These are phyloP conservation scores for Kryptolebias marmoratus DNA, from an alignment of 2,113 vertebrate species.

Conservation along the genomic window DNA sequence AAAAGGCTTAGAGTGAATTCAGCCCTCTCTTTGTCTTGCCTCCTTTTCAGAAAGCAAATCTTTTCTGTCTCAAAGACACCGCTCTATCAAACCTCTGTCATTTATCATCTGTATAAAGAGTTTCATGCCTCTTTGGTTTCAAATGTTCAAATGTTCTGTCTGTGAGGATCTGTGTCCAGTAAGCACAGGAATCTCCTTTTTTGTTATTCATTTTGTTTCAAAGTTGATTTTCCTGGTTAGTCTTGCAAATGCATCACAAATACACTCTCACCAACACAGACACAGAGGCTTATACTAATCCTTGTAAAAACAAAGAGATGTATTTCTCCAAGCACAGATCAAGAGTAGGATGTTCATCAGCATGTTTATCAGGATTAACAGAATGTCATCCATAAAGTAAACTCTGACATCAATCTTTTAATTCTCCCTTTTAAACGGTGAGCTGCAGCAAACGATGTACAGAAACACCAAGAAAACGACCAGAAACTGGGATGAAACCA, in stretches of 20 bases:
- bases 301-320: conserved; percentile 72
- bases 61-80: conserved; percentile 6
- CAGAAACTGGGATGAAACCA: conserved; percentile 2
- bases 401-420: conserved; percentile 47
- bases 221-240: conserved; percentile 29
- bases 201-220: conserved; percentile 29
- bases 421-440: conserved; percentile 13
- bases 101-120: conserved; percentile 30
- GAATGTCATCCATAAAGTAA: conserved; percentile 58
- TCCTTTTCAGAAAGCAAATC: conserved; percentile 41
- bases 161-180: conserved; percentile 8
- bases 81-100: conserved; percentile 23
- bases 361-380: conserved; percentile 69
- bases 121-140: conserved; percentile 5
- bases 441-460: not conserved
- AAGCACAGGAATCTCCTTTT: conserved; percentile 27
- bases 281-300: conserved; percentile 72
- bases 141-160: conserved; percentile 5
- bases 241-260: conserved; percentile 44
- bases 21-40: conserved; percentile 34
- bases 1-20: conserved; percentile 30
- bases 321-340: conserved; percentile 61
- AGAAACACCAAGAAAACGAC: conserved; percentile 2
- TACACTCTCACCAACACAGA: conserved; percentile 29
- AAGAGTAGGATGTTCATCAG: conserved; percentile 66